Evolutionary conservation across 2,888 invertebrate genomes (phyloP).

Genomic region (Drosophila mayaguana): DNA sequence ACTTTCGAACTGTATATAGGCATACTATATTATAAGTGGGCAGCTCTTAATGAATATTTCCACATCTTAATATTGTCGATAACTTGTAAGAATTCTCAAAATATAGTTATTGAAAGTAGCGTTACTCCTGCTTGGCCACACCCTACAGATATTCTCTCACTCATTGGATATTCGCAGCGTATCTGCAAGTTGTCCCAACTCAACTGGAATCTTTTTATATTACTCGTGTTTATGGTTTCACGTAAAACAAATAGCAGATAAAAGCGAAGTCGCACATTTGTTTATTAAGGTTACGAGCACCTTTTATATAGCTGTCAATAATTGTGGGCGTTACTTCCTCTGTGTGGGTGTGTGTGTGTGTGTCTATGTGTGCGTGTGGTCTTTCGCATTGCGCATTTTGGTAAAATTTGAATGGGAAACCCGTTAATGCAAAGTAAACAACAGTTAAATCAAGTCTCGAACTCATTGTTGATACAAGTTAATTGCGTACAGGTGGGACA

Average conservation of each 20-base stretch:
- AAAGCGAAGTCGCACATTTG: conserved; percentile 43
- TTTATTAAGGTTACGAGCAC: conserved; percentile 27
- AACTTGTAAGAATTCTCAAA: not conserved
- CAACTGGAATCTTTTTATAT: not conserved
- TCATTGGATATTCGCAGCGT: not conserved
- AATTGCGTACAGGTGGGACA: conserved; percentile 58
- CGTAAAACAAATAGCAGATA: conserved; percentile 58
- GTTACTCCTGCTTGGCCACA: not conserved
- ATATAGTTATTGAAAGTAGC: not conserved
- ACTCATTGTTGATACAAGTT: conserved; percentile 59
- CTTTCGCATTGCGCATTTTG: conserved; percentile 40
- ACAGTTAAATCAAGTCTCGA: conserved; percentile 34
- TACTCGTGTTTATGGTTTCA: conserved; percentile 50
- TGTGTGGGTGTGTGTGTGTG: not conserved
- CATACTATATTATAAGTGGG: not conserved
- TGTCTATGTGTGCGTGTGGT: not conserved
- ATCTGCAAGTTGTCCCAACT: not conserved
- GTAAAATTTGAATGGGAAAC: conserved; percentile 50
- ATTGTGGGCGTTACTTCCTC: conserved; percentile 12
- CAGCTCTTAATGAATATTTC: not conserved
- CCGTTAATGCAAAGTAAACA: conserved; percentile 74
- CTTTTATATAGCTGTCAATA: conserved; percentile 44
- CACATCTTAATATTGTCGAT: not conserved
- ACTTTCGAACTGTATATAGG: not conserved
- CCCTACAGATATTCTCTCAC: too few relatives aligned